These are phyloP conservation scores for Aurelia coerulea DNA, from an alignment of 30 jellyfish, hydroid and myxozoan genomes.

Conservation along the genomic window DNA sequence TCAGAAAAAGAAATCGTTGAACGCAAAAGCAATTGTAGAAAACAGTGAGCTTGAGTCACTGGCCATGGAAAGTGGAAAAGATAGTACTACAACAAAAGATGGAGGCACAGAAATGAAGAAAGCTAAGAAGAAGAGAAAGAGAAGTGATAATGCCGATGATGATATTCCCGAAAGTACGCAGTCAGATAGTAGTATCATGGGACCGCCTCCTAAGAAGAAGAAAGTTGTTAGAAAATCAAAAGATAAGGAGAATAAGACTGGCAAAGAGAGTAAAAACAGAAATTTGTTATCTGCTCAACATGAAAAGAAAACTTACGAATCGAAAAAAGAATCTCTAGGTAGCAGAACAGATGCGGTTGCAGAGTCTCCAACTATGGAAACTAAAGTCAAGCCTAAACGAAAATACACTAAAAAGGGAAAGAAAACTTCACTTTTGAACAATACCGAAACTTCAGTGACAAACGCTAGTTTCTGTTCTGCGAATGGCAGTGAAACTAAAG, in stretches of 20 bases:
- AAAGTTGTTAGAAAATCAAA: neutral
- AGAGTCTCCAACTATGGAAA: too few relatives aligned
- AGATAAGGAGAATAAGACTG: neutral
- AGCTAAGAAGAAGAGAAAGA: neutral
- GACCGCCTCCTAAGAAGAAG: constrained; percentile 7
- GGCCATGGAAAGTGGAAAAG: neutral
- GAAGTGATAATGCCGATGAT: neutral
- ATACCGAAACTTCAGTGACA: neutral
- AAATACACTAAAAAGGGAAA: neutral
- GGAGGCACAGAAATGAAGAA: neutral
- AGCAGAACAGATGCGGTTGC: neutral
- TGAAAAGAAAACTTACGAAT: neutral
- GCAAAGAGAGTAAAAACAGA: neutral
- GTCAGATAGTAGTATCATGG: constrained; percentile 24
- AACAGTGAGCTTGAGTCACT: too few relatives aligned
- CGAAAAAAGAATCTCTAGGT: neutral
- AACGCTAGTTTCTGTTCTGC: neutral
- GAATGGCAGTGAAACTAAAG: neutral
- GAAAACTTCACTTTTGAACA: neutral
- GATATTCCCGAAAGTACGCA: neutral
- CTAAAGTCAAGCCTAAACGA: too few relatives aligned
- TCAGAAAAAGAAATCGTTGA: neutral
- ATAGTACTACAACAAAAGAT: neutral
- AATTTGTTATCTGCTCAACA: neutral
- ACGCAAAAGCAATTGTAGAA: neutral